A percentile compares a stretch with the other conserved stretches of the same genome.
phyloP scores from a whole-genome alignment of 2,113 vertebrate species.

The Varanus komodoensis region DNA sequence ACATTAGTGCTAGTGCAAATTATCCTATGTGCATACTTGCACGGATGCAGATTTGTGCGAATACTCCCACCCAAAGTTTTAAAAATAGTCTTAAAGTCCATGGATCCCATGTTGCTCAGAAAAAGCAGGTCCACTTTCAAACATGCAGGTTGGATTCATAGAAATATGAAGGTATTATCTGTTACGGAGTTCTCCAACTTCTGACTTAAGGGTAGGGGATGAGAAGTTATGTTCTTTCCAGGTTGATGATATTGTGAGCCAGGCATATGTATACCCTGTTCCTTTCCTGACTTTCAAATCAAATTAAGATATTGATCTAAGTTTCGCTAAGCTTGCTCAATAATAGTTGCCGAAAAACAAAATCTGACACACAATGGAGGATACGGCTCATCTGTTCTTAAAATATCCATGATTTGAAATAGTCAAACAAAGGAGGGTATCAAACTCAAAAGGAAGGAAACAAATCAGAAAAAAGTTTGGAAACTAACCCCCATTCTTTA shows the following conservation, averaged over 20 bases:
- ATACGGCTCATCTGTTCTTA: background rate
- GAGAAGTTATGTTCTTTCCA: constrained; percentile 6
- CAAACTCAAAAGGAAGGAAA: background rate
- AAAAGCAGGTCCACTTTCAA: no score
- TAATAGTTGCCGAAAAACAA: constrained; percentile 16
- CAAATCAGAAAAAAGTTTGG: background rate
- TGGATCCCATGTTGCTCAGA: no score
- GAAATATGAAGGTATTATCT: no score
- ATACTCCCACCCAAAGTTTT: no score
- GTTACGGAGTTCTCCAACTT: no score
- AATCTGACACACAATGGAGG: background rate
- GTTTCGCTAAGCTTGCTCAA: constrained; percentile 5
- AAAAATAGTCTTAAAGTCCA: no score
- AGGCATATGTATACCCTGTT: background rate
- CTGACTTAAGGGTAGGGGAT: background rate
- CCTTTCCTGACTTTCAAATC: constrained; percentile 21
- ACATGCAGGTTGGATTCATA: no score
- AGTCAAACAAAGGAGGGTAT: background rate
- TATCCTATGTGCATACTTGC: no score
- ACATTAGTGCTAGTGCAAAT: no score
- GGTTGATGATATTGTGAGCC: constrained; percentile 4
- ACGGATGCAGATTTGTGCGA: no score
- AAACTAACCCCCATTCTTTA: background rate
- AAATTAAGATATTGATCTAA: constrained; percentile 35
- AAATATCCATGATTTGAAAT: background rate